These are phyloP conservation scores for Aethes cnicana DNA, from an alignment of 2,888 invertebrate genomes.

Conservation along the genomic window DNA sequence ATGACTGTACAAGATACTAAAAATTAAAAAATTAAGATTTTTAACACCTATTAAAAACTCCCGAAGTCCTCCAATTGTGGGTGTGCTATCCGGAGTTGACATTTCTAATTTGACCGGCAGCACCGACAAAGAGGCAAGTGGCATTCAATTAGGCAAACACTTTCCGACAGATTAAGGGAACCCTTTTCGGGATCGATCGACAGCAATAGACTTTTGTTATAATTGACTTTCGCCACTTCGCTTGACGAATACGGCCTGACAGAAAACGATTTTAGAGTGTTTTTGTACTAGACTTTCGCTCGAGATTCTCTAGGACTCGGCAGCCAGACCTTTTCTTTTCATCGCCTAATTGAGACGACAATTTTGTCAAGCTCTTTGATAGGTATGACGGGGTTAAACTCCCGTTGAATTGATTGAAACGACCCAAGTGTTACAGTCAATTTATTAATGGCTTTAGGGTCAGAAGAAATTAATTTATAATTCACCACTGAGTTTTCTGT, in stretches of 20 bases:
- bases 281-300: constrained; percentile 5
- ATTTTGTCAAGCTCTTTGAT: not conserved
- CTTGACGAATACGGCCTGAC: constrained; percentile 15
- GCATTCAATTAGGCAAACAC: constrained; percentile 39
- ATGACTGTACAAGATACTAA: no score
- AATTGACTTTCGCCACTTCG: constrained; percentile 37
- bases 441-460: not conserved
- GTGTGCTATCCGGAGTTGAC: no score
- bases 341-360: constrained; percentile 11
- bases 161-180: constrained; percentile 34
- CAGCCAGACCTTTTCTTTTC: constrained; percentile 2
- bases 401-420: constrained; percentile 8
- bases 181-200: constrained; percentile 34
- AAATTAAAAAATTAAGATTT: no score
- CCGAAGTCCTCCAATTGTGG: no score
- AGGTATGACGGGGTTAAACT: not conserved
- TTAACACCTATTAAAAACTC: no score
- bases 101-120: constrained; percentile 36
- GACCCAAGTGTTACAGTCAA: not conserved
- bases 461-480: no score
- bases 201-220: constrained; percentile 38
- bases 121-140: constrained; percentile 34
- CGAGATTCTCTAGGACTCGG: constrained; percentile 2
- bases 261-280: constrained; percentile 30
- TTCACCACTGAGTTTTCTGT: no score